A percentile compares a stretch with the other conserved stretches of the same genome.
Evolutionary conservation across 2,888 invertebrate genomes (phyloP).

Genomic region (Margaritifera margaritifera): DNA sequence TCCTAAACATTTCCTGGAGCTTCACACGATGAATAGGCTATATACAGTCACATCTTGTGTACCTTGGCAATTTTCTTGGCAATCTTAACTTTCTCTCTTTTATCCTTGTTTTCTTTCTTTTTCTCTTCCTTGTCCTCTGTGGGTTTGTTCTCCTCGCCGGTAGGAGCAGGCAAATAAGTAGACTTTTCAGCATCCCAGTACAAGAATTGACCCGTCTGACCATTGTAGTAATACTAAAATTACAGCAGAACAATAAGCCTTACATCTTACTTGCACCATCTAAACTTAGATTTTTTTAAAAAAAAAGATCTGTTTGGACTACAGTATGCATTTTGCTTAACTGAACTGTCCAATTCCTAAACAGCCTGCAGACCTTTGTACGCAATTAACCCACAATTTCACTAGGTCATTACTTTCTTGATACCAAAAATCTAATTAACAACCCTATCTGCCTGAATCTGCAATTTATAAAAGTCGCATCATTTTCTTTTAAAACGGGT

Average conservation of each 20-base stretch:
- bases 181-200: constrained; percentile 87
- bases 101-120: constrained; percentile 47
- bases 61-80: constrained; percentile 97
- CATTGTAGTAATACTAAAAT: constrained; percentile 90
- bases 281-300: too few relatives aligned
- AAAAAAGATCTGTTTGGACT: too few relatives aligned
- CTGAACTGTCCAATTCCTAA: too few relatives aligned
- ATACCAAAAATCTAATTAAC: too few relatives aligned
- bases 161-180: constrained; percentile 69
- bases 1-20: not conserved
- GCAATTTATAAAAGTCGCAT: too few relatives aligned
- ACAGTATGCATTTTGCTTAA: too few relatives aligned
- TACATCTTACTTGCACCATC: too few relatives aligned
- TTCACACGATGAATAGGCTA: not conserved
- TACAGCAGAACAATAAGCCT: not conserved
- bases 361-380: too few relatives aligned
- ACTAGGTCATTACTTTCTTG: too few relatives aligned
- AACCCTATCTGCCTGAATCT: too few relatives aligned
- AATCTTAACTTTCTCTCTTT: constrained; percentile 93
- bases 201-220: constrained; percentile 90
- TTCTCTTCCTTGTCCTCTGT: constrained; percentile 32
- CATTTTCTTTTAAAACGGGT: too few relatives aligned
- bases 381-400: too few relatives aligned
- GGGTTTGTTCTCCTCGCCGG: constrained; percentile 15
- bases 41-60: not conserved